These are phyloP conservation scores for Myxocyprinus asiaticus DNA, from an alignment of 2,113 vertebrate species.

Conservation along the genomic window DNA sequence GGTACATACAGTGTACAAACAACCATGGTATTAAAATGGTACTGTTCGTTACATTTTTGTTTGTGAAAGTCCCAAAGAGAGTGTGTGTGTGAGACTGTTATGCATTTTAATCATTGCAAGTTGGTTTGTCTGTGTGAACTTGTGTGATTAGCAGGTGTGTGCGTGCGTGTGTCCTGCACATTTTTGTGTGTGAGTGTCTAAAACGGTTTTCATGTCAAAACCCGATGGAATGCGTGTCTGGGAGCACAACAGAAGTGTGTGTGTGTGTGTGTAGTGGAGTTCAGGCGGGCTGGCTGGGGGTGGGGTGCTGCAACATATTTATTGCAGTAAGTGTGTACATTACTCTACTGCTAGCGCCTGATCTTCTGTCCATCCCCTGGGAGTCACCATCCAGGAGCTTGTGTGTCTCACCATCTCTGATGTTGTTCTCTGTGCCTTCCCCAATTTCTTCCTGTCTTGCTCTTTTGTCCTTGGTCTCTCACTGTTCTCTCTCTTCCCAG, in stretches of 20 bases:
- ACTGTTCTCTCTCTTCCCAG: neutral
- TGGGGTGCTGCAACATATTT: slow-evolving; percentile 36
- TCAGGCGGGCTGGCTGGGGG: slow-evolving; percentile 13
- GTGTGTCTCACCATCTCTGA: neutral
- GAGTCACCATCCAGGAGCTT: slow-evolving; percentile 22
- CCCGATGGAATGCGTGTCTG: slow-evolving; percentile 30
- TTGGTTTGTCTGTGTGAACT: no score
- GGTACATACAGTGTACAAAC: no score
- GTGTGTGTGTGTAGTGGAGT: slow-evolving; percentile 12
- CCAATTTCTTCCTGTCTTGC: slow-evolving; percentile 18
- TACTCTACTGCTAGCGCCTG: slow-evolving; percentile 35
- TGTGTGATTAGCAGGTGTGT: no score
- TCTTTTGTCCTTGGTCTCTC: slow-evolving; percentile 24
- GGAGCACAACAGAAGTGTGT: slow-evolving; percentile 21
- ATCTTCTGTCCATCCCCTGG: slow-evolving; percentile 45
- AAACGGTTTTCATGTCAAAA: slow-evolving; percentile 51
- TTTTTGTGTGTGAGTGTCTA: neutral
- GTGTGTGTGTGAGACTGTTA: no score
- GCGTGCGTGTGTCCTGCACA: no score
- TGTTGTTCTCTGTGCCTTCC: slow-evolving; percentile 18
- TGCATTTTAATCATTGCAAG: no score
- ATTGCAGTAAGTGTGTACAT: slow-evolving; percentile 46
- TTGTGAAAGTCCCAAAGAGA: no score
- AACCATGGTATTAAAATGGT: no score
- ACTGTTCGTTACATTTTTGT: no score